Conservation (phyloP, 2,888 invertebrate genomes). For the Nemotelus nigrinus region DNA sequence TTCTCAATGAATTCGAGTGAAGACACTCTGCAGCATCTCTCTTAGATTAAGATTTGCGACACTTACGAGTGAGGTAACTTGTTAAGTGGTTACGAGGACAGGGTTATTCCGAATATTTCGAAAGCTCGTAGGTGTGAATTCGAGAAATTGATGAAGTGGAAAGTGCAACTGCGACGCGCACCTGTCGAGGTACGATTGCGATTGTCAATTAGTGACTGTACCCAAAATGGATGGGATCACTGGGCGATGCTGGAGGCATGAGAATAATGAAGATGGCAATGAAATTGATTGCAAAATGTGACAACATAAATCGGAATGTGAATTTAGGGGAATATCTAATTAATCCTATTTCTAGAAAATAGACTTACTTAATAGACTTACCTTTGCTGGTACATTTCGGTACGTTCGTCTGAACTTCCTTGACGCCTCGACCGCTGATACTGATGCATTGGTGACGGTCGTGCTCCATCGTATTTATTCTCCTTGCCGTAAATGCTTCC, state of each 20-base stretch:
- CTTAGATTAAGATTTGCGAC: no score
- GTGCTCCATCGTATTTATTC: slow-evolving; percentile 80
- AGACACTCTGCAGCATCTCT: no score
- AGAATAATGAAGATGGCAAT: not conserved
- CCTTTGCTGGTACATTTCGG: slow-evolving; percentile 64
- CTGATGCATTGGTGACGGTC: slow-evolving; percentile 62
- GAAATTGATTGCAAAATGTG: not conserved
- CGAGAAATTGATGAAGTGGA: slow-evolving; percentile 22
- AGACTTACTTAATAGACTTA: slow-evolving; percentile 54
- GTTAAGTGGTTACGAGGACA: no score
- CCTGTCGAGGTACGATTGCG: no score
- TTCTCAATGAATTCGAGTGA: no score
- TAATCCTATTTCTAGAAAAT: not conserved
- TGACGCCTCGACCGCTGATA: slow-evolving; percentile 57
- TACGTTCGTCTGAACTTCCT: slow-evolving; percentile 52
- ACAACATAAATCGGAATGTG: not conserved
- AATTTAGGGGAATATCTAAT: not conserved
- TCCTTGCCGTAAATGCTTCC: slow-evolving; percentile 85
- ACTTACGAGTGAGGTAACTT: not conserved
- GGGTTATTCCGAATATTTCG: not conserved
- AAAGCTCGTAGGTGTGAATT: slow-evolving; percentile 30
- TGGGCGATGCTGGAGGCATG: not conserved
- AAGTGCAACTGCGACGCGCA: not conserved
- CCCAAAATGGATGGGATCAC: no score
- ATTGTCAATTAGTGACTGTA: no score